Evolutionary conservation across 2,888 invertebrate species (phyloP), one percentile per base, ranked within the genome.

Genomic region (Dermolepida albohirtum): DNA sequence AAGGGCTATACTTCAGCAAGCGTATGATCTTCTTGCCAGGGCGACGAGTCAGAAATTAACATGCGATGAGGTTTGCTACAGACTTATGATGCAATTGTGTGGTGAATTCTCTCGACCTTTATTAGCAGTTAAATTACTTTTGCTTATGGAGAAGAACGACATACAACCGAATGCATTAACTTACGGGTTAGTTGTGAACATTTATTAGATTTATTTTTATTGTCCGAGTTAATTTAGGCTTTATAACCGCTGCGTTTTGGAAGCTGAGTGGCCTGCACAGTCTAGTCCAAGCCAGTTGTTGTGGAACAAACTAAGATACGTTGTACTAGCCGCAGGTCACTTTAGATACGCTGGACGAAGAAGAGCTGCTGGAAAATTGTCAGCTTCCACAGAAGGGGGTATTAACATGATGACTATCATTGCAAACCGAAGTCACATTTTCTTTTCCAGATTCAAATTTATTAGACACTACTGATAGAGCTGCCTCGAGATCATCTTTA

Each of bases 51-150:
- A 94, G 66, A 88, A 92, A 77, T 89, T 97, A 70, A 92, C 93
- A 43, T 94, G 95, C 78, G 98, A 98, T 85, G 98, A 98, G 87
- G 95, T 98, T 59, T 98, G 98, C 84, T 99, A 98, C 83, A 89
- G 99, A 69, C 94, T 98, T 62, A 94, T 99, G 91, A 97, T 99
- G 95, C 97, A 98, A 83, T 86, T 99, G 22, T 99, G 98, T 84
- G 97, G 98, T 5, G 91, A 94, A 73, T 95, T 97, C 81, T 94
- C 95, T 67, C 89, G 96, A 79, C 98, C 99, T 0, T 92, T 96
- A 66, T 84, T 99, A 77, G 98, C 99, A 1, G 97, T 98, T 0
- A 95, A 96, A 78, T 85, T 95, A 54, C 85, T 95, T 75, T 92
- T 95, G 79, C 89, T 95, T 50, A 97, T 97, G 96, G 96, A 96